Base-by-base conservation (phyloP, 1,140 invertebrate genomes). In the Laodelphax striatellus region DNA sequence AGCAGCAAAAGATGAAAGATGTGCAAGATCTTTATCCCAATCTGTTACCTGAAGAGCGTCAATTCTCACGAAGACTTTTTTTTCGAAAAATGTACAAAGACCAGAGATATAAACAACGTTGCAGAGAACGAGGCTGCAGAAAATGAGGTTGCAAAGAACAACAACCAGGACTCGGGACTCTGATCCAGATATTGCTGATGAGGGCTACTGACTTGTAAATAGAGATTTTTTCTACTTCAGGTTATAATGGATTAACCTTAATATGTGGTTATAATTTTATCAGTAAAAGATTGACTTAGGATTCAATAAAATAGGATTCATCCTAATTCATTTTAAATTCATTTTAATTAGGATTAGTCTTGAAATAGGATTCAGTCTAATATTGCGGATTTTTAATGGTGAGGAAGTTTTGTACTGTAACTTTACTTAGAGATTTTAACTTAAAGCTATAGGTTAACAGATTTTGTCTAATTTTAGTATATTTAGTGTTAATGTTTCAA, bases 141-240 rank as follows among this genome's bases (percentile, higher is more conserved):
- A 17, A 43, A 44, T 41, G 16, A 57, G 56, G 16, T 34, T 43
- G 16, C 11, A 44, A 24, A 57, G n/a, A 34, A 43, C 31, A 56
- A 56, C 31, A 21, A 56, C 24, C 55, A 56, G 55, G 21, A 56
- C 22, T 56, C 55, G 34, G 55, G 34, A n/a, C 3, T 56, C 55
- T 16, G 55, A 56, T 56, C 55, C 55, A 34, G 55, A 56, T 56
- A 56, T 56, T 56, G 55, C 55, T 34, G 55, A 56, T 56, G 55
- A 56, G 14, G 55, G 34, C 21, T 31, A 24, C 16, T 24, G 16
- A 56, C 21, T 56, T 41, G 22, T 56, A 11, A 31, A 56, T 56
- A 56, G 11, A 31, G 19, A 24, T 34, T 56, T 31, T 56, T 34
- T 34, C 22, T 56, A 56, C 24, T 56, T 38, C n/a, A 31, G n/a